Evolutionary conservation across 2,888 invertebrate species (phyloP).

Genomic region (Spodoptera littoralis): DNA sequence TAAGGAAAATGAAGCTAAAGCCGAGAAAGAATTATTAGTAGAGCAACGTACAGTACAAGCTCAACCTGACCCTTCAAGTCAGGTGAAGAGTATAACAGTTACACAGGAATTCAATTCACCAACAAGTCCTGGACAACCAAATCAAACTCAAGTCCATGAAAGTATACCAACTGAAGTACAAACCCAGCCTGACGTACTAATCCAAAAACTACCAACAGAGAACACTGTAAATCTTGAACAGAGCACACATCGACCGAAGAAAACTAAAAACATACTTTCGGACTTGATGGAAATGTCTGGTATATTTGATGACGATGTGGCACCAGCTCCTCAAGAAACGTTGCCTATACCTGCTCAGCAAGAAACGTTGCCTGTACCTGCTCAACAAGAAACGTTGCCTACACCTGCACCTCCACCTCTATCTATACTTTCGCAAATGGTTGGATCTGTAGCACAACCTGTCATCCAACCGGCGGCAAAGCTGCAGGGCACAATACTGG

Average conservation of each 20-base stretch:
- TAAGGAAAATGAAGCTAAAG: too few species aligned
- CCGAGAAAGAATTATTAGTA: background rate
- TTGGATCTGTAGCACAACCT: background rate
- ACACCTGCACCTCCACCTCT: background rate
- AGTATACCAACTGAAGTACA: background rate
- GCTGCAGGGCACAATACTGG: background rate
- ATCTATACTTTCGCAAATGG: background rate
- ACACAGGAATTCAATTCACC: too few species aligned
- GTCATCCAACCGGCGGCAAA: background rate
- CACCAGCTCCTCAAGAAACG: conserved; percentile 22
- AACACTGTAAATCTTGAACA: conserved; percentile 19
- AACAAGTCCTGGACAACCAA: too few species aligned
- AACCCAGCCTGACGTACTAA: background rate
- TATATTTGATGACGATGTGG: conserved; percentile 76
- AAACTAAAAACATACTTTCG: conserved; percentile 76
- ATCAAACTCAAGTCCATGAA: too few species aligned
- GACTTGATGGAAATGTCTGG: conserved; percentile 87
- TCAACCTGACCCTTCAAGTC: conserved; percentile 1
- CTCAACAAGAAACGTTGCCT: background rate
- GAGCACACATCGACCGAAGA: conserved; percentile 18
- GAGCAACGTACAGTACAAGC: background rate
- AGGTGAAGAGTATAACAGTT: background rate
- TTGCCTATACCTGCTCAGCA: background rate
- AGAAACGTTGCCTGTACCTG: background rate
- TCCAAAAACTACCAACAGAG: too few species aligned